Conservation (phyloP, 2,888 invertebrate species). For the Petrophora chlorosata region DNA sequence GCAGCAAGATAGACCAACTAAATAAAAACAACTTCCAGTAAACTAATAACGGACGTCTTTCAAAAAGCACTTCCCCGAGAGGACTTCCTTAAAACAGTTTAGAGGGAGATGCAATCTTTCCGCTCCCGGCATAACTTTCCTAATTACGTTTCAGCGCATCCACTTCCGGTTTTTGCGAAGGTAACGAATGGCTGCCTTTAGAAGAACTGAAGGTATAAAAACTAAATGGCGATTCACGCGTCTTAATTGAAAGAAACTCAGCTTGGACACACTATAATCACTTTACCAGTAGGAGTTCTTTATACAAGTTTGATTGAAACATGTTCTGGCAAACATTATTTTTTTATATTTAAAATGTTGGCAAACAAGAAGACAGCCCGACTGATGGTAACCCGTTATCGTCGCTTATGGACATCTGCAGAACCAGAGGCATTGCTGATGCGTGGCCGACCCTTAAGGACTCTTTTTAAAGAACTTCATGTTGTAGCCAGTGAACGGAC, state of each 20-base stretch:
- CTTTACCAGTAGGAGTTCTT: background rate
- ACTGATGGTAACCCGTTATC: no score
- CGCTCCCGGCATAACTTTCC: conserved; percentile 10
- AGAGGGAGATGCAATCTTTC: conserved; percentile 14
- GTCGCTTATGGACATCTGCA: no score
- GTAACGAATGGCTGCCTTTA: conserved; percentile 15
- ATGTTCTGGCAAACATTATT: no score
- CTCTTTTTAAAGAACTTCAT: no score
- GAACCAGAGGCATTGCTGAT: no score
- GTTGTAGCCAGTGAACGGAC: no score
- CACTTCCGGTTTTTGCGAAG: conserved; percentile 7
- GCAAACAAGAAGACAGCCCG: no score
- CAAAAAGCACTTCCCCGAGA: background rate
- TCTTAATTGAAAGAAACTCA: conserved; percentile 61
- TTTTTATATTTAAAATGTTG: no score
- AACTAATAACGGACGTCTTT: conserved; percentile 6
- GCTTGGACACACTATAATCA: conserved; percentile 34
- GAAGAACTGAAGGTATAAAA: conserved; percentile 22
- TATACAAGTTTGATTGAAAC: background rate
- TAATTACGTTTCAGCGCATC: conserved; percentile 11
- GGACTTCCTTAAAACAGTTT: background rate
- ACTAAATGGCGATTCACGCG: conserved; percentile 56
- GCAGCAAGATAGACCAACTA: no score
- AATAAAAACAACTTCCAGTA: background rate
- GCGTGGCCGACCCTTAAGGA: no score